These are phyloP conservation scores for Ectropis crepuscularia DNA, from an alignment of 2,888 invertebrate genomes.

Conservation along the genomic window DNA sequence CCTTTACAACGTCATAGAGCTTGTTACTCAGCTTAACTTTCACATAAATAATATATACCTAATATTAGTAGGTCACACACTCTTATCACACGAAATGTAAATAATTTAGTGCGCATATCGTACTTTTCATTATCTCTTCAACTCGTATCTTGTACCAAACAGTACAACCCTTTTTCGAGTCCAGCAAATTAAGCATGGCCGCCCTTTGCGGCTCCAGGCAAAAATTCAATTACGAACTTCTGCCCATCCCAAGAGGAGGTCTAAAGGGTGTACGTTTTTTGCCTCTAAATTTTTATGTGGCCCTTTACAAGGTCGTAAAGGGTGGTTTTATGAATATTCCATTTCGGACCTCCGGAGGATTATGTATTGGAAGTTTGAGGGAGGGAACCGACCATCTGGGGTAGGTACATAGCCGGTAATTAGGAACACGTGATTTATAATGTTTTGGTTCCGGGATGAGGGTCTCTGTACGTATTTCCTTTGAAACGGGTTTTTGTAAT, in stretches of 20 bases:
- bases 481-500: slow-evolving; percentile 14
- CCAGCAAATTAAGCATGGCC: slow-evolving; percentile 80
- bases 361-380: slow-evolving; percentile 63
- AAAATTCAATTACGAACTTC: slow-evolving; percentile 85
- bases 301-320: slow-evolving; percentile 83
- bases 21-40: too few species aligned
- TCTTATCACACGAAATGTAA: too few species aligned
- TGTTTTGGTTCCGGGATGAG: slow-evolving; percentile 28
- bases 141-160: slow-evolving; percentile 45
- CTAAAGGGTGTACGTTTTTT: slow-evolving; percentile 75
- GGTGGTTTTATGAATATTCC: slow-evolving; percentile 82
- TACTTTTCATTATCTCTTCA: slow-evolving; percentile 26
- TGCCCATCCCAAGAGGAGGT: slow-evolving; percentile 78
- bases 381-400: slow-evolving; percentile 38
- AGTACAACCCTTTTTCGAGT: slow-evolving; percentile 73
- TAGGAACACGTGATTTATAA: slow-evolving; percentile 47
- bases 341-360: slow-evolving; percentile 69
- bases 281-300: slow-evolving; percentile 81
- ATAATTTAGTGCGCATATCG: background rate
- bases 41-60: too few species aligned
- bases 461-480: slow-evolving; percentile 13
- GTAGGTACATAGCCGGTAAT: slow-evolving; percentile 49
- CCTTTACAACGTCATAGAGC: too few species aligned
- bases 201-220: slow-evolving; percentile 83
- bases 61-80: too few species aligned